Evolutionary conservation across 2,113 vertebrate genomes (phyloP).

Genomic region (Taurulus bubalis): DNA sequence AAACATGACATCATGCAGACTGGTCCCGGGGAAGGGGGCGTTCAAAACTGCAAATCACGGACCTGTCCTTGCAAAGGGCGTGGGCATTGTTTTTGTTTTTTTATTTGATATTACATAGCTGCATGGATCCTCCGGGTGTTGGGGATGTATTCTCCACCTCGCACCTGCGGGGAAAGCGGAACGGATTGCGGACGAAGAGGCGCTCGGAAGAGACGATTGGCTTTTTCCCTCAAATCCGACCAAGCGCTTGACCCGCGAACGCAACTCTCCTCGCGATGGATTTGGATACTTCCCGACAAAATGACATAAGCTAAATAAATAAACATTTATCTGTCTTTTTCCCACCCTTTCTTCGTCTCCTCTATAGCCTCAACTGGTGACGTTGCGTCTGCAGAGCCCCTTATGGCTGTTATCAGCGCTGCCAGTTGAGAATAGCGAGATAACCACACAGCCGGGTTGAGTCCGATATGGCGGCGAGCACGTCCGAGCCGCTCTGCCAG

Average conservation of each 20-base stretch:
- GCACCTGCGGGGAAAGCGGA: conserved; percentile 6
- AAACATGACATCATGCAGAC: conserved; percentile 74
- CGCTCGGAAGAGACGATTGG: too few species aligned
- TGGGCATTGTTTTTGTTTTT: conserved; percentile 8
- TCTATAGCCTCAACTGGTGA: background rate
- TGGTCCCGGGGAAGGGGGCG: conserved; percentile 41
- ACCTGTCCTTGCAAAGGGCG: conserved; percentile 51
- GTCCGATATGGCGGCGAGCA: conserved; percentile 80
- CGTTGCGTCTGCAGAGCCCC: background rate
- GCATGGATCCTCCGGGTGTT: background rate
- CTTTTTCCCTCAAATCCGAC: background rate
- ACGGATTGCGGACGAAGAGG: conserved; percentile 8
- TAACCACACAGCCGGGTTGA: background rate
- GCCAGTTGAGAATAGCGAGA: background rate
- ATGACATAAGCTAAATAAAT: conserved; percentile 16
- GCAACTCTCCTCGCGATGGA: conserved; percentile 14
- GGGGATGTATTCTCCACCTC: background rate
- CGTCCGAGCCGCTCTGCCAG: conserved; percentile 81
- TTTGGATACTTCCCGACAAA: background rate
- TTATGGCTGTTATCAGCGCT: conserved; percentile 30
- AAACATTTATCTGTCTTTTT: background rate
- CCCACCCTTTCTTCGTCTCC: background rate
- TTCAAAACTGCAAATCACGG: conserved; percentile 43
- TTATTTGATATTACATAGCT: background rate
- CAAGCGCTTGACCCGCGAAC: conserved; percentile 47